A percentile compares a stretch with the other conserved stretches of the same genome.
phyloP scores from a whole-genome alignment of 2,113 vertebrate species.

The Cyanoramphus novaezelandiae region DNA sequence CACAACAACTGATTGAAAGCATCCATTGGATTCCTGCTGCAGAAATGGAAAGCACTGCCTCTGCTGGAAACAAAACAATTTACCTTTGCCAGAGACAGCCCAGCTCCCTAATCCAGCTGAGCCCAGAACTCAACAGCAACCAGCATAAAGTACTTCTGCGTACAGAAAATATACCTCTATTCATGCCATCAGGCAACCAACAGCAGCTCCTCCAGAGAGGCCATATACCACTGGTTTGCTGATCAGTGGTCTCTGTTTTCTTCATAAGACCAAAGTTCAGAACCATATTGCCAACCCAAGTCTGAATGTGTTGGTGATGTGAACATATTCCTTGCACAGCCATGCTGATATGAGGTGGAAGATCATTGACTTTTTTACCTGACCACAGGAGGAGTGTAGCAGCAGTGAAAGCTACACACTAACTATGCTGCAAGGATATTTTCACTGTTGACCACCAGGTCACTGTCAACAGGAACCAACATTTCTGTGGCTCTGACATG shows the following conservation, averaged over 20 bases:
- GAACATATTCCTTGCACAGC: accelerated
- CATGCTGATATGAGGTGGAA: neutral
- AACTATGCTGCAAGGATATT: neutral
- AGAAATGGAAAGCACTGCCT: neutral
- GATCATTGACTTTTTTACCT: neutral
- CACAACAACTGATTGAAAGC: accelerated
- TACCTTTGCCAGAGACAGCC: neutral
- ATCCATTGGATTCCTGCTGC: neutral
- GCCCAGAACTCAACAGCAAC: neutral
- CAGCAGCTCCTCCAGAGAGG: neutral
- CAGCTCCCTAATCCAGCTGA: neutral
- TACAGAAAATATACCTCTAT: neutral
- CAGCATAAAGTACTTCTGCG: neutral
- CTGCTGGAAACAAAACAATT: neutral
- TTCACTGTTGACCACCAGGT: neutral
- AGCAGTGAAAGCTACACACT: neutral
- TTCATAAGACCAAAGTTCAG: neutral
- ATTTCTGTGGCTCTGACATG: neutral
- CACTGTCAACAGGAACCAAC: neutral
- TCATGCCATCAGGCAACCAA: neutral
- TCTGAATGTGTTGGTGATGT: neutral
- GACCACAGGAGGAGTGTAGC: neutral
- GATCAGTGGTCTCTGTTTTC: neutral
- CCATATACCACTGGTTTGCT: neutral
- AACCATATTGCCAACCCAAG: accelerated